Evolutionary conservation across 2,888 invertebrate species (phyloP).

Genomic region (Ophonus ardosiacus): DNA sequence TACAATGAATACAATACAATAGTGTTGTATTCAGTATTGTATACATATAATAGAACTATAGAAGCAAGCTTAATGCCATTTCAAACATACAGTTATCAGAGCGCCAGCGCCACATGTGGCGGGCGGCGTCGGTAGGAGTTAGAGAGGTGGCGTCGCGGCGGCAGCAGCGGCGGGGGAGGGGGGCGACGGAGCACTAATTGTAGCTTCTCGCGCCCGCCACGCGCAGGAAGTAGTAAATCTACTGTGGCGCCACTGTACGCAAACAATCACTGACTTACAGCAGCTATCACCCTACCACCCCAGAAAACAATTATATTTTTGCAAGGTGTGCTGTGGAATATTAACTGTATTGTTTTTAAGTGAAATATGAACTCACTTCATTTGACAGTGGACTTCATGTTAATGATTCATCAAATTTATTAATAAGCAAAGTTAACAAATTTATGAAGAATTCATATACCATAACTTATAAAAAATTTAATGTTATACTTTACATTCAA

Average conservation of each 20-base stretch:
- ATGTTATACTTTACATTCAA: too few relatives aligned
- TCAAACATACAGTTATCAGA: conserved; percentile 75
- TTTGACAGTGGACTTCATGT: too few relatives aligned
- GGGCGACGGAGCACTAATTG: conserved; percentile 68
- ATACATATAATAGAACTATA: conserved; percentile 76
- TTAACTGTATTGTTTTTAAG: not conserved
- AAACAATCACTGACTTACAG: conserved; percentile 30
- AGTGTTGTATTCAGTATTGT: conserved; percentile 76
- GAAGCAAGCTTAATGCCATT: conserved; percentile 76
- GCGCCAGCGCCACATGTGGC: conserved; percentile 63
- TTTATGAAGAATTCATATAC: too few relatives aligned
- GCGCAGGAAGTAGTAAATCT: conserved; percentile 68
- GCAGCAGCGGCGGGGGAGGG: not conserved
- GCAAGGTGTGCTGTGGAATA: not conserved
- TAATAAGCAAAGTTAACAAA: too few relatives aligned
- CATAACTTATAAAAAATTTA: too few relatives aligned
- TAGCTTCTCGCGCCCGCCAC: conserved; percentile 68
- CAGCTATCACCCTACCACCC: not conserved
- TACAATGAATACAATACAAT: conserved; percentile 75
- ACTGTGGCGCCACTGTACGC: conserved; percentile 52
- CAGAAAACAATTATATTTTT: conserved; percentile 20
- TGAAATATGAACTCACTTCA: too few relatives aligned
- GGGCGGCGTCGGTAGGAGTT: conserved; percentile 14
- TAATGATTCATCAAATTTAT: too few relatives aligned
- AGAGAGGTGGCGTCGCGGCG: conserved; percentile 29